Base-by-base conservation (phyloP, 2,113 vertebrate genomes). In the Oostethus manadensis region DNA sequence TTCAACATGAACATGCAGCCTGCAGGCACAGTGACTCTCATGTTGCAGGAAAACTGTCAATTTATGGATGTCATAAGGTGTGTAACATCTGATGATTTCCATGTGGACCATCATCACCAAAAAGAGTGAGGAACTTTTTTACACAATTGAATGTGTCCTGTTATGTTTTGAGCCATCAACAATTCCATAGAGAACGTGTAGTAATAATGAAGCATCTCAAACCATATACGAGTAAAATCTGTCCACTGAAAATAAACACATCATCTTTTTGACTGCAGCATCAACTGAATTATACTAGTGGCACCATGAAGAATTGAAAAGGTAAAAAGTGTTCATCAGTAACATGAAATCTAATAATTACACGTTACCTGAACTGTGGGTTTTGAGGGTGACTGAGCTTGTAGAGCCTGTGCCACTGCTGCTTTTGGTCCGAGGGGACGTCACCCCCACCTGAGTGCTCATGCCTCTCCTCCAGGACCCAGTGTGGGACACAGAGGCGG, bases 381-480 rank as follows among this genome's bases (percentile, higher is more conserved):
- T 89, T 87, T 97, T 98, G 73, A 93, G 74, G 0, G 85, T 47
- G 18, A 85, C 83, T 1, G 91, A 84, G 48, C 78, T 77, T 0
- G 90, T 71, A 53, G 91, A 77, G 1, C 91, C 79, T 0, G 77
- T 62, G 61, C 77, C 75, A 44, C 80, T 74, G 59, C 89, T 79
- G 79, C 78, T 84, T 86, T 98, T 98, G 0, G 94, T 94, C 64
- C 95, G 87, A 0, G 97, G 96, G 49, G 91, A 69, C 3, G 95
- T 98, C 84, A 99, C 92, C 86, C 96, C 97, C 77, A 98, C 93
- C 86, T 99, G 95, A 35, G 97, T 90, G 0, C 90, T 96, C 95
- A 98, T 95, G 83, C 97, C 97, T 53, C 94, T 86, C 77, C 96
- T 89, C 97, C 97, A 99, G 2, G 97, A 99, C 65, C 95, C 96